A percentile compares a stretch with the other conserved stretches of the same genome.
Conservation (phyloP, 2,113 vertebrate species). For the Pomatostomus ruficeps region DNA sequence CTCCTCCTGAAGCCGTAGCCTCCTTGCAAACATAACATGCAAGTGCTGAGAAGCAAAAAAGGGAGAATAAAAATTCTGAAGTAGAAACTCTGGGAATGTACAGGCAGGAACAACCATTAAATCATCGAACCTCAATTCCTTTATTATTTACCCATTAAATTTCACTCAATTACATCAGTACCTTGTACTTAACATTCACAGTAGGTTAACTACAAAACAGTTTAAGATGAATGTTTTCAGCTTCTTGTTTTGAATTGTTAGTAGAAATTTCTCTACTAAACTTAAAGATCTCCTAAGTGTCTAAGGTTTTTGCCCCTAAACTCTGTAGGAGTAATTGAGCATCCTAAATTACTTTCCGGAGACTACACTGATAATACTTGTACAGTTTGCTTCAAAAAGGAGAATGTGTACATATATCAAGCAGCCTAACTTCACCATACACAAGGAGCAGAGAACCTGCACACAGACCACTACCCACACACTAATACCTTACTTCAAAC, state of each 20-base stretch:
- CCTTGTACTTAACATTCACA: neutral
- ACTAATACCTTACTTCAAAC: neutral
- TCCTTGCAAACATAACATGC: neutral
- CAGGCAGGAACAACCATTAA: neutral
- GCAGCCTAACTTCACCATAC: neutral
- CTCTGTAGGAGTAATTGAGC: neutral
- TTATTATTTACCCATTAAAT: neutral
- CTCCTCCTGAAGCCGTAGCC: neutral
- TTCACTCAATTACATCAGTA: neutral
- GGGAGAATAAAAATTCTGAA: neutral
- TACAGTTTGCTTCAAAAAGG: neutral
- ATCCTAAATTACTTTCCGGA: neutral
- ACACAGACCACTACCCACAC: neutral
- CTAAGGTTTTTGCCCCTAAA: neutral
- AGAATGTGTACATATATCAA: neutral
- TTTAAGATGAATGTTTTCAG: neutral
- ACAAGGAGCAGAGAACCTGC: neutral
- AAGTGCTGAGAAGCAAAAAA: neutral
- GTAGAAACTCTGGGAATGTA: neutral
- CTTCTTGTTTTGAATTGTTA: neutral
- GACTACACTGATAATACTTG: neutral
- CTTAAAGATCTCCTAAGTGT: neutral
- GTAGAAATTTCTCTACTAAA: neutral
- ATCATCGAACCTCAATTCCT: rapidly evolving
- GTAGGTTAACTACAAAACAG: neutral